Evolutionary conservation across 2,888 invertebrate genomes (phyloP), one percentile per base, ranked within the genome.

Genomic region (Hanleya hanleyi): DNA sequence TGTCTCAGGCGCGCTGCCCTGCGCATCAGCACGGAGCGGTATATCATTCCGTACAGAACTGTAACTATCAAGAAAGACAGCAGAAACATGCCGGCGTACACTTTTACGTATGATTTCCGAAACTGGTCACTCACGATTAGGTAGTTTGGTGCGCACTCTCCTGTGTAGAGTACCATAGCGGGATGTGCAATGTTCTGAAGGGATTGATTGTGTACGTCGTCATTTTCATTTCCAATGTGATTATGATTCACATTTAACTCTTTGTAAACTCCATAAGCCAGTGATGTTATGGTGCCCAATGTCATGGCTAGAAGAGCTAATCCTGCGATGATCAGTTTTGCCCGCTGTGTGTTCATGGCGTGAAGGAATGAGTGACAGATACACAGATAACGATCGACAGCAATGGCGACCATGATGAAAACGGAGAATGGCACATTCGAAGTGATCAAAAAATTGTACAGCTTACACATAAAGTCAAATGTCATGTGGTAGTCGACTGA

Each of bases 51-150:
- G 76, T 90, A 90, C 26, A 90, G 82, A 3, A 86, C 79, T 41
- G 87, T 80, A n/a, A 90, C 89, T 18, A 87, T 81, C 22, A 89
- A 73, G n/a, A 90, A 77, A 22, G 88, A 88, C 47, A 88, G 77
- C 15, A 88, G 76, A 71, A 83, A 90, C 69, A 88, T 79, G 1
- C 85, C 82, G 4, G 85, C 85, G 77, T 88, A 87, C 18, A 85
- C 81, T 71, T 87, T 89, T 74, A 87, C 88, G 74, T 86, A 89
- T 7, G 81, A 78, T n/a, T 74, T 70, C 32, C 80, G 76, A 69
- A 88, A 83, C 0, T 76, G 69, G 7, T 62, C 49, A n/a, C 80
- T 79, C 12, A 88, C 68, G 12, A 87, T 73, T 0, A 81, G 75
- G 1, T 72, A 69, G 18, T 84, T 81, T 0, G 78, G 73, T 5